Evolutionary conservation across 2,888 invertebrate genomes (phyloP), one percentile per base, ranked within the genome.

Genomic region (Xylota segnis): DNA sequence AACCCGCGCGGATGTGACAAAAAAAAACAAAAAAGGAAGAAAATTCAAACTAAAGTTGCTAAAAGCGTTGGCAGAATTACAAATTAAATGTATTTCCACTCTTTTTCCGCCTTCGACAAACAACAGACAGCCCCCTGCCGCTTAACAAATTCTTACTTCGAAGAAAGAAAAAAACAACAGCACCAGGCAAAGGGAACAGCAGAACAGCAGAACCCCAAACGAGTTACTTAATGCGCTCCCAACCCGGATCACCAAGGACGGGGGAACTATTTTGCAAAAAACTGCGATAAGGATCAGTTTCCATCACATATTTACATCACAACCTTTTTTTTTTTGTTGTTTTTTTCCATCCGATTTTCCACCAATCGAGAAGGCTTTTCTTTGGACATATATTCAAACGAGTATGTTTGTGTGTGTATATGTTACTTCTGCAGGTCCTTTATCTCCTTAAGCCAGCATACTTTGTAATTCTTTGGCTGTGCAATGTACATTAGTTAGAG

Each of bases 201-300:
- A 4, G 10, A 50, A 50, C 12, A 10, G 12, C 10, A 18, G 47
- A 12, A 50, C 16, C 10, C 12, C 10, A 50, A 50, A 50, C 50
- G 9, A 50, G 50, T 10, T 10, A 50, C 12, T 50, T 50, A 50
- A 50, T 50, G 50, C 50, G 1, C n/a, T 43, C 14, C 16, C 16
- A 1, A 23, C 23, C 16, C 23, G 23, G 23, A 23, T 23, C 23
- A 50, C 6, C 4, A n/a, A 4, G 23, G 5, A 4, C 2, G 5
- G 7, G 23, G 50, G 10, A 50, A 23, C 18, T 50, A 50, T 50
- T 50, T 50, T 50, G 50, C 50, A 50, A 58, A 65, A 66, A 66
- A 50, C 66, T 68, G 47, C 37, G 66, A 76, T 68, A 76, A 66
- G 66, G 59, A 76, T 59, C 66, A 59, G 59, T 76, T 66, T 68